These are phyloP conservation scores for Oncorhynchus masou DNA, from an alignment of 2,113 vertebrate genomes.

Conservation along the genomic window DNA sequence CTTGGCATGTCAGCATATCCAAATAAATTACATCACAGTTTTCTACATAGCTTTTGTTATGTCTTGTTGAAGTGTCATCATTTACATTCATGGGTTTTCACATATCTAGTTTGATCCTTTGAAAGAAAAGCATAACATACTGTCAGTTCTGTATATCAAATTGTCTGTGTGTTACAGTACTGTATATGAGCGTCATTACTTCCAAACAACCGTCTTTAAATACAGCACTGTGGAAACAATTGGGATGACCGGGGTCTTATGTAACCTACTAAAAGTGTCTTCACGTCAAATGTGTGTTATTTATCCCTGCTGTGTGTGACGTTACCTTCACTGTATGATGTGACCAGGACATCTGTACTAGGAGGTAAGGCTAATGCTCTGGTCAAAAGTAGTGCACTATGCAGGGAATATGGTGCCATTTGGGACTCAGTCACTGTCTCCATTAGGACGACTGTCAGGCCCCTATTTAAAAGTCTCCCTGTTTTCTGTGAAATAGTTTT, in stretches of 20 bases:
- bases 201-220: constrained; percentile 45
- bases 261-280: constrained; percentile 68
- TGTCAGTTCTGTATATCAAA: background rate
- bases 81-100: no score
- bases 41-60: no score
- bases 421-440: background rate
- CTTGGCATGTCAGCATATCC: no score
- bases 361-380: background rate
- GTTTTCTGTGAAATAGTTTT: constrained; percentile 30
- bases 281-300: constrained; percentile 60
- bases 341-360: constrained; percentile 56
- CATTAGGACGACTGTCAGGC: background rate
- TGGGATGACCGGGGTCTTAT: constrained; percentile 49
- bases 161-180: background rate
- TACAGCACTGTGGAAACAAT: constrained; percentile 59
- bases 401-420: no score
- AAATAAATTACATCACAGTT: no score
- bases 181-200: constrained; percentile 34
- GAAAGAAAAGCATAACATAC: no score
- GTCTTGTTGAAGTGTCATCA: no score
- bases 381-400: no score
- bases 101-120: no score
- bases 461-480: background rate
- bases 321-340: constrained; percentile 48
- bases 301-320: constrained; percentile 57